Conservation (phyloP, 2,797 vertebrate genomes). For the Remorina albescens region DNA sequence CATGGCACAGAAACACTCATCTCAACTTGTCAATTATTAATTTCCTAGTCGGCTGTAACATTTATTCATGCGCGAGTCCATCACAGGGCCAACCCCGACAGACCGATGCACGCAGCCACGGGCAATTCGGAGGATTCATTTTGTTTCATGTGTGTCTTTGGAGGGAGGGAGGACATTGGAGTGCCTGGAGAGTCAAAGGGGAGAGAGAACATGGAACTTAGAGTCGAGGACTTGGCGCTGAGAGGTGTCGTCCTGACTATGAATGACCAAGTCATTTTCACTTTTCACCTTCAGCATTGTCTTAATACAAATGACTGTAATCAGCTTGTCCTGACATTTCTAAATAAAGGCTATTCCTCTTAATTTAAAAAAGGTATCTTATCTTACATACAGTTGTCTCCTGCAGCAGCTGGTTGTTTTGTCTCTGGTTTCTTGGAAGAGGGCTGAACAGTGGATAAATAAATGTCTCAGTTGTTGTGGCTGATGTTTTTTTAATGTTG, state of each 20-base stretch:
- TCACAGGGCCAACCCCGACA: slow-evolving; percentile 27
- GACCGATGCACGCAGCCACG: slow-evolving; percentile 25
- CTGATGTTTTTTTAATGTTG: slow-evolving; percentile 34
- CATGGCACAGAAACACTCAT: slow-evolving; percentile 59
- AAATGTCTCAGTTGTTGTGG: slow-evolving; percentile 41
- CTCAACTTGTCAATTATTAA: slow-evolving; percentile 72
- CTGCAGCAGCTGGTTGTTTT: background rate
- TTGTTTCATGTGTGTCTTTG: slow-evolving; percentile 43
- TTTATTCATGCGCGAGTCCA: slow-evolving; percentile 62
- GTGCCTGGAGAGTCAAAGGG: slow-evolving; percentile 36
- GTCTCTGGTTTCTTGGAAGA: background rate
- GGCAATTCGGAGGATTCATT: slow-evolving; percentile 51
- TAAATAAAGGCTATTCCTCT: background rate
- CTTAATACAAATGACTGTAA: no score
- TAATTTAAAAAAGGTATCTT: background rate
- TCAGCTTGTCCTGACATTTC: slow-evolving; percentile 18
- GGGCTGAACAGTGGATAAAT: slow-evolving; percentile 24
- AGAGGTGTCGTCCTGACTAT: slow-evolving; percentile 4
- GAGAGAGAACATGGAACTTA: slow-evolving; percentile 3
- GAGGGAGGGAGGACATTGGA: slow-evolving; percentile 28
- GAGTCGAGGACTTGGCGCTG: background rate
- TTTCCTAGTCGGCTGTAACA: slow-evolving; percentile 49
- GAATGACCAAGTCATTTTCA: background rate
- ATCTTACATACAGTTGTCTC: background rate
- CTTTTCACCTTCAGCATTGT: no score